Percentiles rank a stretch among this genome's conserved stretches.
These are phyloP conservation scores for Bombus superbus DNA, from an alignment of 1,140 invertebrate species.

Conservation along the genomic window DNA sequence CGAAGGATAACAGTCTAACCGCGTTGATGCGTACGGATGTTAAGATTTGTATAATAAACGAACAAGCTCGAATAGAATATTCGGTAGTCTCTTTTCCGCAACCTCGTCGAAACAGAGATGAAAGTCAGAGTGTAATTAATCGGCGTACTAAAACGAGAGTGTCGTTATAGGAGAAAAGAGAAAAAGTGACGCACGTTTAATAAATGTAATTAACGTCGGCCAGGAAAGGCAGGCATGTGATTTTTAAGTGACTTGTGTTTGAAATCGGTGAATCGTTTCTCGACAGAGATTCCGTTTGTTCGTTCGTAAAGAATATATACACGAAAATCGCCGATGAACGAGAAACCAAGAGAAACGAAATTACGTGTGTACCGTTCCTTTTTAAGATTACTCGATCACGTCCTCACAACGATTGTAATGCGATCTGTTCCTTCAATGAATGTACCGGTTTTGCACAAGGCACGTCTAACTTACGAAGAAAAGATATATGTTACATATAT, in stretches of 20 bases:
- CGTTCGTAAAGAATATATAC: not conserved
- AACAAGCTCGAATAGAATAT: conserved; percentile 33
- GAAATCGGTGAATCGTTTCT: conserved; percentile 46
- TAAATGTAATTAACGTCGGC: conserved; percentile 46
- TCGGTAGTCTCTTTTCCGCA: conserved; percentile 44
- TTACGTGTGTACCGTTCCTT: conserved; percentile 7
- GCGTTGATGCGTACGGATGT: conserved; percentile 21
- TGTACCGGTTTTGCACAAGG: conserved; percentile 66
- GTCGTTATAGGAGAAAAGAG: conserved; percentile 13
- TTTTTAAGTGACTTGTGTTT: conserved; percentile 59
- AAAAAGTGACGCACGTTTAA: conserved; percentile 31
- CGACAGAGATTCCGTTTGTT: conserved; percentile 1
- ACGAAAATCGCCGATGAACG: not conserved
- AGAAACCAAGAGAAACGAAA: not conserved
- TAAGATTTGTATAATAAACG: conserved; percentile 56
- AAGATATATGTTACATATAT: conserved; percentile 79
- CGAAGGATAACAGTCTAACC: not conserved
- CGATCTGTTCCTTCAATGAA: conserved; percentile 49
- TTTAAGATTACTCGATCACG: conserved; percentile 17
- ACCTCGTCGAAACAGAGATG: conserved; percentile 80
- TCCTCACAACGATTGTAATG: conserved; percentile 37
- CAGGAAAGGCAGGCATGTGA: conserved; percentile 22
- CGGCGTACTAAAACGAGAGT: conserved; percentile 45
- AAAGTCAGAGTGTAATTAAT: conserved; percentile 76
- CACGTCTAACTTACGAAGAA: conserved; percentile 63